Base-by-base conservation (phyloP, 23 tunicate species). In the Trididemnum miniatum region DNA sequence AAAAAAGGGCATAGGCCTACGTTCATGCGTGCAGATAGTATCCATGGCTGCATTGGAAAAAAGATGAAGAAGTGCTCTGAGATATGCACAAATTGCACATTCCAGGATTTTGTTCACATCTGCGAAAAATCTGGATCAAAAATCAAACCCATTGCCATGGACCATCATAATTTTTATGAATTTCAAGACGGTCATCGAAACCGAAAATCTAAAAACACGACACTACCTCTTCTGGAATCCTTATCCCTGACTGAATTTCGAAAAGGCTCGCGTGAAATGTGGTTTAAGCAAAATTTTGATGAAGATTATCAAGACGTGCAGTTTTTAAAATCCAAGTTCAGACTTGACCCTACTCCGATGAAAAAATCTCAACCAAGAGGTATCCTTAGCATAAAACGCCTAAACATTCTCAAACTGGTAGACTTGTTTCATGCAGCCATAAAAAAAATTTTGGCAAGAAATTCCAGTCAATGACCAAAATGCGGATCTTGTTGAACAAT, bases 11-110 rank as follows among this genome's bases (percentile, higher is more conserved):
- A 69, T 38, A 26, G 69, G n/a, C 75, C 29, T 38, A 69, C 75
- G n/a, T 69, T 69, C n/a, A 69, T 69, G 75, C 75, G 37, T 28
- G 75, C 75, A 32, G 75, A 69, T 38, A 69, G 75, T n/a, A 37
- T 69, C n/a, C 75, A 69, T 69, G 75, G 75, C n/a, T 28, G 75
- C 37, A 69, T 69, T 33, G 75, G 75, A 31, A 34, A 5, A 69
- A 22, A 63, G n/a, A 69, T 69, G 37, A 69, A 69, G 39, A 69
- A 69, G 18, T 69, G 75, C 5, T 18, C 38, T 12, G 75, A 32
- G n/a, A 32, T 69, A 28, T 34, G 39, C 25, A 28, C 75, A 7
- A 32, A 28, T 69, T 34, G 39, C 25, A 28, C 75, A 7, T 69
- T 69, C 31, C 75, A 69, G 38, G 75, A 69, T 69, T 69, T 69